Evolutionary conservation across 2,113 vertebrate species (phyloP).

Genomic region (Halichoeres trimaculatus): DNA sequence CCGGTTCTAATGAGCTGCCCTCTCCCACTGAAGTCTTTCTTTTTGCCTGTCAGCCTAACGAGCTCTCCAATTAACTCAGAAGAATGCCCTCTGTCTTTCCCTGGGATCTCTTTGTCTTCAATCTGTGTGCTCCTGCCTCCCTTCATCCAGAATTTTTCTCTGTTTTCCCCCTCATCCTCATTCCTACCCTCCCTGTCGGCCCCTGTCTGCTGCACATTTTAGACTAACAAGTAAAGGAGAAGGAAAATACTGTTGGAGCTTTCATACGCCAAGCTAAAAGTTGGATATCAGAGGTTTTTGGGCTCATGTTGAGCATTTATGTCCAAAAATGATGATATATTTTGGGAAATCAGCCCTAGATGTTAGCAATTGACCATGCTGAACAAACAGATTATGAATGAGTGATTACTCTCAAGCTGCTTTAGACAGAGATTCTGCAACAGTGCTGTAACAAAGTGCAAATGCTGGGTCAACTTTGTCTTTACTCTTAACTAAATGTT

Average conservation of each 20-base stretch:
- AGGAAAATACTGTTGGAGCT: conserved; percentile 20
- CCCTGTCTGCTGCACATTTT: conserved; percentile 51
- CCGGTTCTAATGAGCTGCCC: conserved; percentile 61
- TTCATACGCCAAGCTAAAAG: conserved; percentile 31
- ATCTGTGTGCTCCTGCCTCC: not conserved
- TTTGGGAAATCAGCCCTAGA: not conserved
- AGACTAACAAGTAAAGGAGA: conserved; percentile 23
- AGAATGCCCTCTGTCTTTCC: conserved; percentile 54
- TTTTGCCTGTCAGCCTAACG: conserved; percentile 59
- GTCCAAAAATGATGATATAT: not conserved
- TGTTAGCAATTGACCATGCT: not conserved
- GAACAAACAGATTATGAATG: not conserved
- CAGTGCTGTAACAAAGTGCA: too few species aligned
- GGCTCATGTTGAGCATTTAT: conserved; percentile 4
- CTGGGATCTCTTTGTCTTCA: conserved; percentile 22
- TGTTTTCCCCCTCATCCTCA: not conserved
- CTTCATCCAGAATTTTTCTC: conserved; percentile 18
- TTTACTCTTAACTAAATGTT: too few species aligned
- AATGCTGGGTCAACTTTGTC: too few species aligned
- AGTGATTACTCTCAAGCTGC: too few species aligned
- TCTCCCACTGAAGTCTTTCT: conserved; percentile 43
- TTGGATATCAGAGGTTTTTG: not conserved
- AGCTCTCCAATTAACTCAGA: conserved; percentile 66
- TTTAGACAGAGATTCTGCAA: too few species aligned
- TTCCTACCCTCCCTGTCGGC: conserved; percentile 19